phyloP scores from a whole-genome alignment of 2,888 invertebrate genomes.

The Epinotia demarniana region DNA sequence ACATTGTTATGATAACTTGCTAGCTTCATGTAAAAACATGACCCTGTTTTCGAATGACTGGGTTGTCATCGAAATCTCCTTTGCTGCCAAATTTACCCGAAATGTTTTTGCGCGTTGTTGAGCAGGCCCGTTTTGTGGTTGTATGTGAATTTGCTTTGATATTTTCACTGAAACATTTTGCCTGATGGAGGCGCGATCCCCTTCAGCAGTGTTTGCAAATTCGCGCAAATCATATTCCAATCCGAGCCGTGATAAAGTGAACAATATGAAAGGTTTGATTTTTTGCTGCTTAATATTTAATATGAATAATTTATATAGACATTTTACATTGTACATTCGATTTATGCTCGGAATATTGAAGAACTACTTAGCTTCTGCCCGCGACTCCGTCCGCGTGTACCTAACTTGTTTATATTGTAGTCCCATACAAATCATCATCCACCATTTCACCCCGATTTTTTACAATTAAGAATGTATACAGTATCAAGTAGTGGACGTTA shows the following conservation, averaged over 20 bases:
- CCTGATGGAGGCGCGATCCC: not conserved
- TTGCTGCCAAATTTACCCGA: constrained; percentile 1
- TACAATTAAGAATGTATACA: too few species aligned
- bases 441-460: too few species aligned
- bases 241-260: not conserved
- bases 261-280: not conserved
- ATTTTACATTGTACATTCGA: too few species aligned
- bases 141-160: constrained; percentile 3
- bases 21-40: not conserved
- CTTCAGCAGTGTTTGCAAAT: constrained; percentile 9
- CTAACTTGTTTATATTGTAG: too few species aligned
- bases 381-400: too few species aligned
- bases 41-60: not conserved
- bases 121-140: not conserved
- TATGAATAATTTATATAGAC: not conserved
- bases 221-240: not conserved
- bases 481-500: too few species aligned
- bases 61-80: not conserved
- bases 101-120: constrained; percentile 3
- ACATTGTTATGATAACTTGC: not conserved
- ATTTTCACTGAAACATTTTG: constrained; percentile 8
- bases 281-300: not conserved
- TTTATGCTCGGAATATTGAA: too few species aligned
- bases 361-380: too few species aligned
- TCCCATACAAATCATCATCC: too few species aligned